phyloP scores from a whole-genome alignment of 2,113 vertebrate species.

The Aptenodytes forsteri region DNA sequence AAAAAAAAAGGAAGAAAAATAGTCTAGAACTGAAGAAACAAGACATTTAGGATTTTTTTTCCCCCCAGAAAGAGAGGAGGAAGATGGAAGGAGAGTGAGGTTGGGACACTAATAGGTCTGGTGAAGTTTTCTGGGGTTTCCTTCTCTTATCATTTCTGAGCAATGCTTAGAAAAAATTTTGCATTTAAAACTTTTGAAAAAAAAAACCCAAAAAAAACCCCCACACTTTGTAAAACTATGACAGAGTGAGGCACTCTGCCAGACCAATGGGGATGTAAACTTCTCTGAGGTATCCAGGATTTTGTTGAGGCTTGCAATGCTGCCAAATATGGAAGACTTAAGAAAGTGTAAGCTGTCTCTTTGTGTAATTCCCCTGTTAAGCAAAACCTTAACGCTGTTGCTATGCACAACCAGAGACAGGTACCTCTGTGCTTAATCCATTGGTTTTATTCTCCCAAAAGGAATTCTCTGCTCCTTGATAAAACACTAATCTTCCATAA shows the following conservation, averaged over 20 bases:
- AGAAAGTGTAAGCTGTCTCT: slow-evolving; percentile 26
- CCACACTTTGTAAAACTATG: neutral
- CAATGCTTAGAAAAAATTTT: neutral
- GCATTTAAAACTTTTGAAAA: neutral
- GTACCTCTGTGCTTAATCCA: slow-evolving; percentile 65
- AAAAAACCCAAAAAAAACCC: too few species aligned
- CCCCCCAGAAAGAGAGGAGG: neutral
- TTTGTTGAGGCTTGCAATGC: slow-evolving; percentile 49
- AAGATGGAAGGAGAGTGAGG: neutral
- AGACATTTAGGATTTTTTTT: neutral
- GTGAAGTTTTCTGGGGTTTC: neutral
- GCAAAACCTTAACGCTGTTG: slow-evolving; percentile 40
- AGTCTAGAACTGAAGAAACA: neutral
- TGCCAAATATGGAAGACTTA: slow-evolving; percentile 30
- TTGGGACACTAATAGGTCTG: rapidly evolving
- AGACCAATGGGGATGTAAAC: neutral
- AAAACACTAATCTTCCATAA: slow-evolving; percentile 74
- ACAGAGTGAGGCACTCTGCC: neutral
- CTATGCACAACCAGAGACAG: slow-evolving; percentile 2
- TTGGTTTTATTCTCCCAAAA: slow-evolving; percentile 56
- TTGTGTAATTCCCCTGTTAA: slow-evolving; percentile 32
- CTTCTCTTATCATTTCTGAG: neutral
- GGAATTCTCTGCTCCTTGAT: slow-evolving; percentile 58
- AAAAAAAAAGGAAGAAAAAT: neutral
- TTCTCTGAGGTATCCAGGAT: neutral